These are phyloP conservation scores for Oreochromis spilurus DNA, from an alignment of 2,113 vertebrate species.

Conservation along the genomic window DNA sequence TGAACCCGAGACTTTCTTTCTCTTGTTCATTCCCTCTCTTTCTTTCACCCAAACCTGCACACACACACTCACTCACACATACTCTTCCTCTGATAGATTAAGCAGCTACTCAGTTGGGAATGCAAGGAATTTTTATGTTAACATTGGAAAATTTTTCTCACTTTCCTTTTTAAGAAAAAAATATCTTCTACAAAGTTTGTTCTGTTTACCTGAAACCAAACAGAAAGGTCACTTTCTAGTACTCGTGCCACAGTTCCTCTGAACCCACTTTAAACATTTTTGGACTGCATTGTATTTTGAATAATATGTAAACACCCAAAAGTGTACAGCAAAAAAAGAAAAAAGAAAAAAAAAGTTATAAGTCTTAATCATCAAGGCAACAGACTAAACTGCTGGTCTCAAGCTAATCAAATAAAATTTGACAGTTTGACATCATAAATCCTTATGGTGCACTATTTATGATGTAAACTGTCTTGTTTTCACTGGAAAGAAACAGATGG, in stretches of 20 bases:
- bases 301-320: not conserved
- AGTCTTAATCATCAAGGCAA: not conserved
- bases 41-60: not conserved
- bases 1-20: constrained; percentile 17
- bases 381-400: not conserved
- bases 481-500: constrained; percentile 42
- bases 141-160: constrained; percentile 66
- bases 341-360: not conserved
- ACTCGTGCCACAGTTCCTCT: not conserved
- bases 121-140: constrained; percentile 84
- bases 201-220: not conserved
- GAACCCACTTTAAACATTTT: not conserved
- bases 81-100: constrained; percentile 66
- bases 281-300: not conserved
- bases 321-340: not conserved
- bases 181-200: not conserved
- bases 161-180: constrained; percentile 11
- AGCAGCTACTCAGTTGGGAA: constrained; percentile 73
- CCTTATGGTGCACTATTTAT: not conserved
- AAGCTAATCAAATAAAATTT: not conserved
- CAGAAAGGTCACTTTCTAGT: not conserved
- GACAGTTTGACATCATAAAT: not conserved
- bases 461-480: not conserved
- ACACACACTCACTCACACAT: not conserved
- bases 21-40: not conserved